These are phyloP conservation scores for Heliconius hermathena DNA, from an alignment of 1,140 invertebrate species.

Conservation along the genomic window DNA sequence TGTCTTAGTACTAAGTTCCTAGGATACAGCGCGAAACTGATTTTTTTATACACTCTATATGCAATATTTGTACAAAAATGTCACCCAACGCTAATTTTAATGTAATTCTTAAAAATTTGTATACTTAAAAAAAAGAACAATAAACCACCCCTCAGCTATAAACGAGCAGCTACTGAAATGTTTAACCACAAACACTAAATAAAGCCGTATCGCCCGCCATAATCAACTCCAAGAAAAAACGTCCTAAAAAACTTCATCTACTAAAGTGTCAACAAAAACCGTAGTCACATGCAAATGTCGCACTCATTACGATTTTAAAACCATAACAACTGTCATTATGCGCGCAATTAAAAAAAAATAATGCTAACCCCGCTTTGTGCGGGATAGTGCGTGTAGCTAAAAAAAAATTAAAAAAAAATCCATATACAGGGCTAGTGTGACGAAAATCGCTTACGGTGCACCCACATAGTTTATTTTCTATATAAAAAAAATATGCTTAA, in stretches of 20 bases:
- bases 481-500: slow-evolving; percentile 62
- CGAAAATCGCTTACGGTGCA: slow-evolving; percentile 77
- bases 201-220: slow-evolving; percentile 66
- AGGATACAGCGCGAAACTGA: too few species aligned
- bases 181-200: slow-evolving; percentile 77
- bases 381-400: too few species aligned
- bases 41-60: not conserved
- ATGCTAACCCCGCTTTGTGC: too few species aligned
- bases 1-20: too few species aligned
- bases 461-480: slow-evolving; percentile 75
- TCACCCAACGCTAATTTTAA: slow-evolving; percentile 28
- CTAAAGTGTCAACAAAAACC: slow-evolving; percentile 66
- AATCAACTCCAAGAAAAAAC: slow-evolving; percentile 71
- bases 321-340: slow-evolving; percentile 78
- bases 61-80: not conserved
- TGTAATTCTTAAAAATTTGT: slow-evolving; percentile 51
- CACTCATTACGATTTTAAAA: slow-evolving; percentile 77
- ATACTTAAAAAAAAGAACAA: slow-evolving; percentile 64
- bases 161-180: slow-evolving; percentile 72
- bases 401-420: slow-evolving; percentile 45
- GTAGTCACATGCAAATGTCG: slow-evolving; percentile 77
- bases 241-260: slow-evolving; percentile 71
- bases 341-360: slow-evolving; percentile 78
- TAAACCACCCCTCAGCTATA: slow-evolving; percentile 71
- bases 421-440: slow-evolving; percentile 71